These are phyloP conservation scores for Ochotona princeps DNA, from an alignment of 2,113 vertebrate species.

Conservation along the genomic window DNA sequence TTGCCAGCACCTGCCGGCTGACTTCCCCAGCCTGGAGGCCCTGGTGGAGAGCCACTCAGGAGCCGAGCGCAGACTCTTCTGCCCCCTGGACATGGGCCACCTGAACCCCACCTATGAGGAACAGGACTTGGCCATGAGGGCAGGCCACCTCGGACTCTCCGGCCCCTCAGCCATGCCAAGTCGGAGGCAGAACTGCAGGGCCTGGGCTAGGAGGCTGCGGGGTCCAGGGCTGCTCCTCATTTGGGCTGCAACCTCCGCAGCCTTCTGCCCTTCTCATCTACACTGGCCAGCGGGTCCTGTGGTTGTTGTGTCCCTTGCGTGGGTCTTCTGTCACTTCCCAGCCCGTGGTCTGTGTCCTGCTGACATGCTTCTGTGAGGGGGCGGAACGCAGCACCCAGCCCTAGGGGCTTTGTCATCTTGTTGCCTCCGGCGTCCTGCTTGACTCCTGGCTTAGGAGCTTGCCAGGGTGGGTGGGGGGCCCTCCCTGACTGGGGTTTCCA, in stretches of 20 bases:
- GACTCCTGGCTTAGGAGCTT: background rate
- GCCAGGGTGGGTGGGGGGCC: background rate
- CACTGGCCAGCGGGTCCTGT: background rate
- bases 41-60: constrained; percentile 91
- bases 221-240: background rate
- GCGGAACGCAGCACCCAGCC: too few relatives aligned
- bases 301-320: constrained; percentile 11
- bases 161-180: constrained; percentile 68
- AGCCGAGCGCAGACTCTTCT: constrained; percentile 87
- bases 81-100: constrained; percentile 86
- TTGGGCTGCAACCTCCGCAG: background rate
- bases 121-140: constrained; percentile 76
- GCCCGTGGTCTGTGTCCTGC: background rate
- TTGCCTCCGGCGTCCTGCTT: background rate
- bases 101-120: constrained; percentile 94
- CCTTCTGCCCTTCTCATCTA: background rate
- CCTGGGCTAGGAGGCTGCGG: constrained; percentile 66
- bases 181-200: constrained; percentile 79
- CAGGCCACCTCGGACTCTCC: constrained; percentile 39
- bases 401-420: background rate
- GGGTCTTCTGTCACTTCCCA: constrained; percentile 34
- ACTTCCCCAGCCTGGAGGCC: constrained; percentile 90
- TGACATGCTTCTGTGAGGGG: too few relatives aligned
- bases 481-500: background rate
- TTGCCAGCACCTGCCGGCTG: constrained; percentile 88